Evolutionary conservation across 2,888 invertebrate species (phyloP), one percentile per base, ranked within the genome.

Genomic region (Invenusta paracnida): DNA sequence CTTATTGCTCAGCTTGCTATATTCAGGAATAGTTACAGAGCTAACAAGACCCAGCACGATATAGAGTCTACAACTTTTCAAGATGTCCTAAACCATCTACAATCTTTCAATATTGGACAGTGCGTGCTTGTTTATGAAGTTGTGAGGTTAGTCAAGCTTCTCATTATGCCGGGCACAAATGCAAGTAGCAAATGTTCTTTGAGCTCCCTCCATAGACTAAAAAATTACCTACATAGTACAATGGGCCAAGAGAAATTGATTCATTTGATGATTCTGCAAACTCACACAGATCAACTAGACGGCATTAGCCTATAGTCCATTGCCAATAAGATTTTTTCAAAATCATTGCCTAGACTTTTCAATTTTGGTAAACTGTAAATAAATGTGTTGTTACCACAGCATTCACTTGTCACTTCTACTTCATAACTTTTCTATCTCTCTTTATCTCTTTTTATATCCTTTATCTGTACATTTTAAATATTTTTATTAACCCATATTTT

Each of bases 261-360:
- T 25, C 73, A 73, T 73, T 73, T 73, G 73, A 73, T 5, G 73
- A 73, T 73, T 73, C 73, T 23, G 73, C 73, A 73, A 73, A 73
- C 73, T 73, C 73, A 73, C 73, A 5, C 73, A 73, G 73, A 73
- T 23, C 23, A 23, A 73, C 73, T 48, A 17, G 17, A 48, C 48
- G 48, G 17, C 48, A 48, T 11, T 48, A 48, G 48, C 48, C 48
- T 11, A 17, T 11, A 5, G 48, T 48, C 17, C 48, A 48, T 48
- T 73, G 73, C 27, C 73, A 73, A 73, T 23, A 25, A 73, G 11
- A 13, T 73, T 73, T 2, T 73, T 13, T 73, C 73, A 23, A 73
- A 73, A 25, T 5, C 11, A 23, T 13, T 13, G 25, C 25, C 2
- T 73, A 73, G 17, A 13, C 23, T 73, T 73, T 73, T 23, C 27